Evolutionary conservation across 2,888 invertebrate genomes (phyloP).

Genomic region (Anorthoa munda): DNA sequence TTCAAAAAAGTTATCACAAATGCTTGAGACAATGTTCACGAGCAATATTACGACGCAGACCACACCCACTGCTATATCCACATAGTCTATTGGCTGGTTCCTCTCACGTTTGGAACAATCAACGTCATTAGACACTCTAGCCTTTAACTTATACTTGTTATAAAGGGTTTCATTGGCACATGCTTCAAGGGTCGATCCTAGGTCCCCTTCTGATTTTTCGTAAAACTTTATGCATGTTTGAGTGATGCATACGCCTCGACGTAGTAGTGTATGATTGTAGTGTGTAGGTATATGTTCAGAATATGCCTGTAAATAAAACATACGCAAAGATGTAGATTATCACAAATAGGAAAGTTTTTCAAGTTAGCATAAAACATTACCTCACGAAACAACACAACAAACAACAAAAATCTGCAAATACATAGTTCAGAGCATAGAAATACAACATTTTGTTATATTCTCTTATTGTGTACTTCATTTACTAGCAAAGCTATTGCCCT

Average conservation of each 20-base stretch:
- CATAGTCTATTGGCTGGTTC: constrained; percentile 19
- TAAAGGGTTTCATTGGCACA: constrained; percentile 60
- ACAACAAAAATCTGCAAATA: too few relatives aligned
- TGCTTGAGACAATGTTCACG: constrained; percentile 50
- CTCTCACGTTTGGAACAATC: constrained; percentile 39
- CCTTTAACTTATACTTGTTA: constrained; percentile 50
- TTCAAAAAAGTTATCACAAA: constrained; percentile 33
- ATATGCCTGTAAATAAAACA: constrained; percentile 76
- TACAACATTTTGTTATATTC: neutral
- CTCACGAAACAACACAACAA: too few relatives aligned
- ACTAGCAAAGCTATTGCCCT: neutral
- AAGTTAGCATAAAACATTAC: too few relatives aligned
- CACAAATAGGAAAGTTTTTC: too few relatives aligned
- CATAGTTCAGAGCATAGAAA: neutral
- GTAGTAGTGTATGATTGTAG: constrained; percentile 82
- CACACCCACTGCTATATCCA: constrained; percentile 43
- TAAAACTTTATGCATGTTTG: constrained; percentile 74
- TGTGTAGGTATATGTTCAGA: constrained; percentile 79
- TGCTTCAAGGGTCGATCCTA: constrained; percentile 52
- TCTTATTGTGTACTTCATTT: neutral
- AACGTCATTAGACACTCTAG: constrained; percentile 33
- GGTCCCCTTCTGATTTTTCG: constrained; percentile 58
- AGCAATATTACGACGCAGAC: constrained; percentile 33
- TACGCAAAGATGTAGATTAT: neutral
- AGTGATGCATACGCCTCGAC: constrained; percentile 82